phyloP scores from a whole-genome alignment of 2,888 invertebrate genomes.

The Hydrotaea cyrtoneurina region DNA sequence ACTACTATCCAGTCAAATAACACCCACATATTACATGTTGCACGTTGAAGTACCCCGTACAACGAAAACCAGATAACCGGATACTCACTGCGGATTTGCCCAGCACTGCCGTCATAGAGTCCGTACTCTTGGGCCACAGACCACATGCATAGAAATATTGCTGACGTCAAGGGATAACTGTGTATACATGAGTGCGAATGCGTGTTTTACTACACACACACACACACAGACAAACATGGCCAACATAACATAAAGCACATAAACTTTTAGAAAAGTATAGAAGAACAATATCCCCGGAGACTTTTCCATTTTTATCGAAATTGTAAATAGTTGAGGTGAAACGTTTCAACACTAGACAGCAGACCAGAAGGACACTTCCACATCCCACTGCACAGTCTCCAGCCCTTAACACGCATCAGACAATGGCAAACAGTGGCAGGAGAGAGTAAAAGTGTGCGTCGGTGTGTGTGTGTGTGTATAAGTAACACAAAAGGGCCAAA shows the following conservation, averaged over 20 bases:
- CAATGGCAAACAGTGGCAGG: not conserved
- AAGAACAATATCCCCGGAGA: not conserved
- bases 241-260: conserved; percentile 2
- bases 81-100: no score
- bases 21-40: no score
- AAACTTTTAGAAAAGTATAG: not conserved
- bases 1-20: no score
- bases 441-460: not conserved
- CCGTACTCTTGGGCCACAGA: no score
- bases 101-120: no score
- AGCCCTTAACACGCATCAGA: not conserved
- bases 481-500: conserved; percentile 29
- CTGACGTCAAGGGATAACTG: conserved; percentile 19
- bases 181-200: not conserved
- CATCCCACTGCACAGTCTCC: not conserved
- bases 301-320: conserved; percentile 23
- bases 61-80: no score
- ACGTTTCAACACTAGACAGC: not conserved
- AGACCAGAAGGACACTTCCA: no score
- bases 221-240: no score
- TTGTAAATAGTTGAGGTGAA: conserved; percentile 11
- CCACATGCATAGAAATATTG: no score
- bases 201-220: not conserved
- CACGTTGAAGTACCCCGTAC: no score
- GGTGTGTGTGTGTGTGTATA: no score